Percentiles rank a stretch among this genome's conserved stretches.
phyloP scores from a whole-genome alignment of 2,888 invertebrate genomes.

The Euplagia quadripunctaria region DNA sequence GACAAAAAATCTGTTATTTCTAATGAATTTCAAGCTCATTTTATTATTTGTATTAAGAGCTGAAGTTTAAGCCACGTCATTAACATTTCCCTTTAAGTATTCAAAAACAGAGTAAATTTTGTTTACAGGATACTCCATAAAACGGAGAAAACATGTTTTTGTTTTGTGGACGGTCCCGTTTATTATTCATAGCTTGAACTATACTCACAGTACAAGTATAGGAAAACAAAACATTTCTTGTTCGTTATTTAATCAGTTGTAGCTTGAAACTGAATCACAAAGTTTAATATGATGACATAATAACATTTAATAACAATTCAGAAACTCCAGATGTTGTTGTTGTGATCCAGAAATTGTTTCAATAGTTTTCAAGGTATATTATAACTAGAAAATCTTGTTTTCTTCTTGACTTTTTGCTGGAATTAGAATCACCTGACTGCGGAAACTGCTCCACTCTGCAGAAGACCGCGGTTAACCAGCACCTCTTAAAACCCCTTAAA shows the following conservation, averaged over 20 bases:
- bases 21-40: background rate
- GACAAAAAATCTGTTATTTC: background rate
- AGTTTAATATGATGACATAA: background rate
- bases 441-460: too few relatives aligned
- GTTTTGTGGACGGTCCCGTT: slow-evolving; percentile 20
- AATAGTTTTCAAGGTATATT: too few relatives aligned
- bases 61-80: slow-evolving; percentile 1
- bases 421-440: too few relatives aligned
- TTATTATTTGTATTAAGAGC: background rate
- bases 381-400: too few relatives aligned
- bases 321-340: background rate
- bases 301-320: background rate
- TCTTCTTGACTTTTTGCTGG: too few relatives aligned
- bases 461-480: too few relatives aligned
- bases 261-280: background rate
- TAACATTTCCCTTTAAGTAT: background rate
- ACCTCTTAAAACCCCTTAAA: too few relatives aligned
- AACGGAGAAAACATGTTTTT: slow-evolving; percentile 41
- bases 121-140: slow-evolving; percentile 28
- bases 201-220: background rate
- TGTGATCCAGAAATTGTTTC: too few relatives aligned
- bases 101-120: slow-evolving; percentile 9
- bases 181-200: slow-evolving; percentile 35
- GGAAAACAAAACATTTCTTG: background rate
- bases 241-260: background rate